Evolutionary conservation across 2,113 vertebrate genomes (phyloP).

Genomic region (Rhadina sibilatrix): DNA sequence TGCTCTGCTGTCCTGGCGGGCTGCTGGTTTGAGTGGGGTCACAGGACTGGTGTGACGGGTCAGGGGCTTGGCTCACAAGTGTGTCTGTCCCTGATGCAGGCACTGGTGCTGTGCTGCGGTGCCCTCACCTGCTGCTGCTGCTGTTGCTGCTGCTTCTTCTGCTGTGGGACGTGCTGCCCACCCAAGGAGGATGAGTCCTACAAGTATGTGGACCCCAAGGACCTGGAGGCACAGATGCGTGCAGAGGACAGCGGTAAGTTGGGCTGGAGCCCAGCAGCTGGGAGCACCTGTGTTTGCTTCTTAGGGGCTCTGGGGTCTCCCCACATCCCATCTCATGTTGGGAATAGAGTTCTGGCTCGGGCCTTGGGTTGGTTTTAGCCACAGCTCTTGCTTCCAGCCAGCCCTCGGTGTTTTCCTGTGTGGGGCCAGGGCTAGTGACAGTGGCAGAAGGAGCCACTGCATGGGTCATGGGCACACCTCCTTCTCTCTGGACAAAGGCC

Average conservation of each 20-base stretch:
- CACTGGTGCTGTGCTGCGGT: slow-evolving; percentile 77
- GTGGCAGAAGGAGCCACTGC: background rate
- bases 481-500: too few relatives aligned
- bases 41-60: background rate
- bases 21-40: background rate
- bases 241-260: slow-evolving; percentile 76
- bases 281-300: background rate
- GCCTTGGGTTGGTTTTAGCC: accelerated
- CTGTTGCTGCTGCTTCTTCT: slow-evolving; percentile 91
- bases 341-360: background rate
- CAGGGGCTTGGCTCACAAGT: accelerated
- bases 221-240: slow-evolving; percentile 83
- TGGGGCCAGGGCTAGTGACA: accelerated
- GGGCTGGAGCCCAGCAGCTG: background rate
- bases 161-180: slow-evolving; percentile 84
- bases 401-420: accelerated
- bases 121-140: slow-evolving; percentile 88
- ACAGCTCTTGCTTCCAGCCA: background rate
- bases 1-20: background rate
- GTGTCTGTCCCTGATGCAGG: slow-evolving; percentile 39
- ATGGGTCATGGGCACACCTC: accelerated
- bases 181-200: slow-evolving; percentile 80
- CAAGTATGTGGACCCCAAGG: slow-evolving; percentile 81
- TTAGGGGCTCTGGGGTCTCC: too few relatives aligned
- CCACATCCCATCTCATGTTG: accelerated